phyloP scores from a whole-genome alignment of 2,888 invertebrate genomes.

The Alloscopus bannaensis region DNA sequence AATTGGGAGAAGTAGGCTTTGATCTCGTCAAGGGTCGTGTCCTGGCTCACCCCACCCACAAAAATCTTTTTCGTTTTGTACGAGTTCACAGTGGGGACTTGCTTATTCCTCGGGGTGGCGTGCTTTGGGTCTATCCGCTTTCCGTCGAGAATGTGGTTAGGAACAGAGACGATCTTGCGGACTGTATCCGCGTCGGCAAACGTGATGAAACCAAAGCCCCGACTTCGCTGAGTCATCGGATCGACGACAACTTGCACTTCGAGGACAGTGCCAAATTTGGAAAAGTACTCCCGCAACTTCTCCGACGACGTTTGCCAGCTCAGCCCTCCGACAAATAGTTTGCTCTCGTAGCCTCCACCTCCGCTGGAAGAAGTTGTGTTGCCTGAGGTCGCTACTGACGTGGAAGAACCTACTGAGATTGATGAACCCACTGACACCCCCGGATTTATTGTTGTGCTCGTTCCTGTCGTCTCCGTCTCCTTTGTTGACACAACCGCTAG shows the following conservation, averaged over 20 bases:
- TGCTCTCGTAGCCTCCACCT: slow-evolving; percentile 75
- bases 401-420: slow-evolving; percentile 11
- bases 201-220: slow-evolving; percentile 95
- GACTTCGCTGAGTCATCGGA: slow-evolving; percentile 93
- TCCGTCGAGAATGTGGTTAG: slow-evolving; percentile 86
- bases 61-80: slow-evolving; percentile 95
- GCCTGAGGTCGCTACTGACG: slow-evolving; percentile 19
- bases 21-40: slow-evolving; percentile 93
- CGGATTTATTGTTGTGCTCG: slow-evolving; percentile 25
- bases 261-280: slow-evolving; percentile 92
- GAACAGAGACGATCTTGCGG: slow-evolving; percentile 91
- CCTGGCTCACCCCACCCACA: slow-evolving; percentile 94
- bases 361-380: slow-evolving; percentile 29
- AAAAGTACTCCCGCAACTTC: slow-evolving; percentile 91
- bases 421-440: slow-evolving; percentile 2
- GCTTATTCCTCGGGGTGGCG: slow-evolving; percentile 91
- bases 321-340: slow-evolving; percentile 91
- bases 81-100: slow-evolving; percentile 80
- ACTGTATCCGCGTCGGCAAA: slow-evolving; percentile 93
- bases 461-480: slow-evolving; percentile 28
- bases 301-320: slow-evolving; percentile 96
- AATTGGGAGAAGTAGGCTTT: slow-evolving; percentile 93
- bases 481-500: slow-evolving; percentile 24
- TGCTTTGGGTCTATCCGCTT: slow-evolving; percentile 96
- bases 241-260: slow-evolving; percentile 96